Evolutionary conservation across 2,888 invertebrate genomes (phyloP), one percentile per base, ranked within the genome.

Genomic region (Epinotia bilunana): DNA sequence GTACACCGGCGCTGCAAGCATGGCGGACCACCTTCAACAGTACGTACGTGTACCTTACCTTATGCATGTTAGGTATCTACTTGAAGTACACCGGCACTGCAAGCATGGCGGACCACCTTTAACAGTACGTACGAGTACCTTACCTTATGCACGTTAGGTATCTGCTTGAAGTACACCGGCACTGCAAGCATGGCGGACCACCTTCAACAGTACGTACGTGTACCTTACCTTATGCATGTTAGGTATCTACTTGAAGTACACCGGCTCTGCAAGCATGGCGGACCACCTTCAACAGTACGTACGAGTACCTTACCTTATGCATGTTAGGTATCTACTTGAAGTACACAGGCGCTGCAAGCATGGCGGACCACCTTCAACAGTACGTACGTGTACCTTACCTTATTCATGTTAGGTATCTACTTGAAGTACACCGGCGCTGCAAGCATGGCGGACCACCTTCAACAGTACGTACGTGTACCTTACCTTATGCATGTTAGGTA

Each of bases 271-370:
- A 23, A 94, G 93, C 80, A 95, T 97, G 86, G 84, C 92, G 76
- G 95, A 96, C 69, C 97, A 97, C 83, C 92, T 97, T 67, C 95
- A 94, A 92, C 96, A 96, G 96, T 97, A 90, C 91, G 96, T 93
- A 81, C 49, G 3, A 0, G 1, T 13, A 49, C 16, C 4, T 49
- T 68, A 46, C 60, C 23, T 6, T 23, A n/a, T 20, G 13, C 20
- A 20, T 20, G 20, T 20, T 20, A 20, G 20, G 20, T 20, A 20
- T 20, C 20, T 20, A 20, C 20, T 20, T 94, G 0, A 91, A 93
- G 3, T 91, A 92, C 75, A 87, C 88, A 43, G 91, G 91, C 28
- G 85, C 89, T 28, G 90, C 91, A 23, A 94, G 93, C 80, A 95
- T 97, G 86, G 84, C 92, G 76, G 95, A 96, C 69, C 97, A 97